Base-by-base conservation (phyloP, 2,113 vertebrate genomes). In the Pongo abelii region DNA sequence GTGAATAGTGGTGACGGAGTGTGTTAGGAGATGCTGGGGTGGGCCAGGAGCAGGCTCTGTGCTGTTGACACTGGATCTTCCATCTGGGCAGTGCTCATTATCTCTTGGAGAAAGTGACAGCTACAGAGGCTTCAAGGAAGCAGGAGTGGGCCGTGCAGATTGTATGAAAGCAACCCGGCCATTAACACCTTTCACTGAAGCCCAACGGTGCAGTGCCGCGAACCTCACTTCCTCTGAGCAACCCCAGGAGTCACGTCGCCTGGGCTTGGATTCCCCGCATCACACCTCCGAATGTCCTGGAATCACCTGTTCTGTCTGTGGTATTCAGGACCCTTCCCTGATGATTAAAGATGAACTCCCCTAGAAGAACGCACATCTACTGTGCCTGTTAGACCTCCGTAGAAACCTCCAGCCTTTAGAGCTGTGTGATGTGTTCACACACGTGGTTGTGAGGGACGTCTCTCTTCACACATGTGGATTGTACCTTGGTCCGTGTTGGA, bases 401-500 rank as follows among this genome's bases (percentile, higher is more conserved):
- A 12, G 12, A 25, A 75, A 25, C 23, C 22, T 23, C 8, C 20
- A 70, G n/a, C n/a, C 9, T 0, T 9, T 5, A 10, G n/a, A n/a
- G 16, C 35, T 8, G 35, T 20, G 35, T 16, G 7, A 0, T 8
- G 16, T n/a, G 16, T n/a, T n/a, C 69, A 70, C 17, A 20, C 35
- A 0, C 18, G 8, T 12, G 38, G 22, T 22, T 74, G 18, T 74
- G 70, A 11, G 0, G 18, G 5, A 13, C 6, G 0, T 13, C 72
- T 38, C 35, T 40, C 22, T 74, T 25, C 10, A 70, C 69, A 38
- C 0, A 1, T 35, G 16, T 18, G 67, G 67, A 18, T 1, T 16
- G 16, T 35, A 17, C 32, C 30, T 18, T 1, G 16, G 67, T 69
- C 32, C 32, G 1, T 18, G 30, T 70, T 35, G 16, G 22, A 43